phyloP scores from a whole-genome alignment of 1,140 invertebrate species.

The Odontomachus brunneus region DNA sequence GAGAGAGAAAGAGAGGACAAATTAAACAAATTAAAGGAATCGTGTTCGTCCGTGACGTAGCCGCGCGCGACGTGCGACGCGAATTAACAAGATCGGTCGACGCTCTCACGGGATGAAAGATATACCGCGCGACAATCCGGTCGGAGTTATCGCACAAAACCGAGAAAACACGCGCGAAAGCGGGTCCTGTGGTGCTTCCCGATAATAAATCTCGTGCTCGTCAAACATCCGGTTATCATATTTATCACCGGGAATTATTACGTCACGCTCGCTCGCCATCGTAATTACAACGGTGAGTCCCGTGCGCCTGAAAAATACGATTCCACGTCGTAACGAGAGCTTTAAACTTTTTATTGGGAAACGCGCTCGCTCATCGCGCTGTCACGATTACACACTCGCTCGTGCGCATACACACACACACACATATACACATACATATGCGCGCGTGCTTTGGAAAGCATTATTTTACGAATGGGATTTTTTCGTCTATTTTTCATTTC shows the following conservation, averaged over 20 bases:
- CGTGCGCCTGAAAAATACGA: constrained; percentile 18
- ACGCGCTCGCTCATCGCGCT: neutral
- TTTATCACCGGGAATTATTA: constrained; percentile 41
- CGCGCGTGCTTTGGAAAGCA: neutral
- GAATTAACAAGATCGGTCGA: constrained; percentile 35
- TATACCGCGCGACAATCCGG: neutral
- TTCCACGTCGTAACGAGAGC: neutral
- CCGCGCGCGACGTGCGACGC: neutral
- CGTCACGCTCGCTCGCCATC: neutral
- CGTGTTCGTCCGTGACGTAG: neutral
- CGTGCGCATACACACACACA: no score
- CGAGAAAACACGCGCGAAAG: constrained; percentile 2
- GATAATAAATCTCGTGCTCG: constrained; percentile 47
- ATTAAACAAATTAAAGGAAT: constrained; percentile 50
- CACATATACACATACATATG: no score
- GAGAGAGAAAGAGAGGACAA: no score
- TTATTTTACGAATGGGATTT: neutral
- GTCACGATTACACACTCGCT: no score
- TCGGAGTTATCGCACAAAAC: neutral
- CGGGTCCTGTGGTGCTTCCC: constrained; percentile 18
- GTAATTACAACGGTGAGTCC: constrained; percentile 1
- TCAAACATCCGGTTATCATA: constrained; percentile 29
- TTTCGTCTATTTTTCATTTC: neutral
- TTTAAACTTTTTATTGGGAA: constrained; percentile 25
- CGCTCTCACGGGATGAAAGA: neutral